phyloP scores from a whole-genome alignment of 2,888 invertebrate species.

The Diplazon laetatorius region DNA sequence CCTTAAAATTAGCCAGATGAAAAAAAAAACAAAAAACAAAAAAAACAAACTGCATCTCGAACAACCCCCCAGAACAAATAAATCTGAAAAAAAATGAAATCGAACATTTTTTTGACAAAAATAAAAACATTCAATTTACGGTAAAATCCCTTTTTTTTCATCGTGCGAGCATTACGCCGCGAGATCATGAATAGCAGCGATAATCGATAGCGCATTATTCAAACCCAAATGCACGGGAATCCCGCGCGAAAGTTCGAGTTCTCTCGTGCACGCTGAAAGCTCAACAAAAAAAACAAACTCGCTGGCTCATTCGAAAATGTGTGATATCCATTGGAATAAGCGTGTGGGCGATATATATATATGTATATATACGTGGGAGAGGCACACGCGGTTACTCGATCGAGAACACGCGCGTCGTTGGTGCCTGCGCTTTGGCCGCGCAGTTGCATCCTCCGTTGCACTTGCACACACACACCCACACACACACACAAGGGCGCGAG shows the following conservation, averaged over 20 bases:
- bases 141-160: background rate
- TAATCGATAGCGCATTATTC: background rate
- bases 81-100: too few relatives aligned
- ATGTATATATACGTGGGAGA: slow-evolving; percentile 11
- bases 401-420: slow-evolving; percentile 15
- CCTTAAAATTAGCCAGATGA: too few relatives aligned
- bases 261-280: background rate
- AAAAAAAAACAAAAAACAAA: too few relatives aligned
- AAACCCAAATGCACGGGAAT: background rate
- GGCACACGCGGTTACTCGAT: slow-evolving; percentile 20
- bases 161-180: background rate
- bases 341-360: too few relatives aligned
- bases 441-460: slow-evolving; percentile 46
- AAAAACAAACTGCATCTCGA: too few relatives aligned
- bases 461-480: slow-evolving; percentile 60
- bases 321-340: background rate
- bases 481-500: too few relatives aligned
- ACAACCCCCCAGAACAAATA: too few relatives aligned
- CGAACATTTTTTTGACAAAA: too few relatives aligned
- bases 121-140: too few relatives aligned
- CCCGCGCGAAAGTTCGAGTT: slow-evolving; percentile 3
- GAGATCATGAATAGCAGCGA: background rate
- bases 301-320: slow-evolving; percentile 1
- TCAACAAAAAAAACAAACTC: background rate
- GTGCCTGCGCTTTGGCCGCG: slow-evolving; percentile 36